These are phyloP conservation scores for Tenthredo amoena DNA, from an alignment of 2,888 invertebrate species.

Conservation along the genomic window DNA sequence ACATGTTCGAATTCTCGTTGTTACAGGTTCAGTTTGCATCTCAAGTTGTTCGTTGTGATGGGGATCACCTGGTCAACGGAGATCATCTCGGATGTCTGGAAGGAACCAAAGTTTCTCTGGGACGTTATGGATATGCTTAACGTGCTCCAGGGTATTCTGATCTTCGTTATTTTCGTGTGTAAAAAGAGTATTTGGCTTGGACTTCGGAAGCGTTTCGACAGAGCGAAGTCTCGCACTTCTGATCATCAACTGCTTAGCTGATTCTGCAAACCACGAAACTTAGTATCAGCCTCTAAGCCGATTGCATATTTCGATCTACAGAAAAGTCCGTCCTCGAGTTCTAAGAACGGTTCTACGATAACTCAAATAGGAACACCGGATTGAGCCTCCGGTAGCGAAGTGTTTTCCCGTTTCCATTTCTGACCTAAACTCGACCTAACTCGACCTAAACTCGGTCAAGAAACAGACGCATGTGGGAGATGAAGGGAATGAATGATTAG, in stretches of 20 bases:
- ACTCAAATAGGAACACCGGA: too few relatives aligned
- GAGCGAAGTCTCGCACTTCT: too few relatives aligned
- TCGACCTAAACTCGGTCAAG: too few relatives aligned
- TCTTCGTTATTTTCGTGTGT: conserved; percentile 88
- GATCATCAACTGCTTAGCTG: background rate
- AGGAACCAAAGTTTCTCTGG: conserved; percentile 80
- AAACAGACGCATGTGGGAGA: too few relatives aligned
- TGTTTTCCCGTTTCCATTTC: too few relatives aligned
- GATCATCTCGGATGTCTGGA: conserved; percentile 85
- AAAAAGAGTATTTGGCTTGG: conserved; percentile 84
- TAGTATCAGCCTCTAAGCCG: background rate
- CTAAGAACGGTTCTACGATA: too few relatives aligned
- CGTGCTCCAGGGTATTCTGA: conserved; percentile 84
- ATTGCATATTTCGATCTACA: too few relatives aligned
- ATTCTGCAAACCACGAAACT: background rate
- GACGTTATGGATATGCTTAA: conserved; percentile 84
- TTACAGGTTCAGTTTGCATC: conserved; percentile 86
- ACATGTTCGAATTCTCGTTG: background rate
- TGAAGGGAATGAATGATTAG: too few relatives aligned
- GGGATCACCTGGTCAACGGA: conserved; percentile 92
- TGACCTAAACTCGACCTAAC: too few relatives aligned
- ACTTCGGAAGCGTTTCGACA: conserved; percentile 81
- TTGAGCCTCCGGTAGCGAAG: too few relatives aligned
- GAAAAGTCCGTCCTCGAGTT: too few relatives aligned
- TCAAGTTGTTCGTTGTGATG: conserved; percentile 92